Evolutionary conservation across 2,113 vertebrate genomes (phyloP), one percentile per base, ranked within the genome.

Genomic region (Cyprinodon brontotheroides): DNA sequence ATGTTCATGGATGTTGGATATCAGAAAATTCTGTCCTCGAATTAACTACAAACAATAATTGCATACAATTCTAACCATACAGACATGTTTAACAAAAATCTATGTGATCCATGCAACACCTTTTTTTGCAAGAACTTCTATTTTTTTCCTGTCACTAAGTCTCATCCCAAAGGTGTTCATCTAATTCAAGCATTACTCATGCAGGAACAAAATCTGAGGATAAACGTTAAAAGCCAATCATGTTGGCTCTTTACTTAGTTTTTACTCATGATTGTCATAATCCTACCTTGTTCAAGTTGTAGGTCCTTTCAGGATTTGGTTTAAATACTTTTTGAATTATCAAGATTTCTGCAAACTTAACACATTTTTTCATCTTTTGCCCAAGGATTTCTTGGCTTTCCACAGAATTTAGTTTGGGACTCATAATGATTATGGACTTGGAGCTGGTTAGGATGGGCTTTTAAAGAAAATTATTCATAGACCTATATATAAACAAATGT

Each of bases 161-260:
- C 9, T 57, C 63, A 65, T 66, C 63, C 53, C 11, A 37, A 37
- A 61, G 63, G 53, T 72, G 62, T 61, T 61, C 68, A 17, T 40
- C 15, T 50, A 81, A 74, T 59, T 47, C 6, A 83, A 80, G 66
- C 77, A 74, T 61, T 57, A 57, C 20, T 57, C 4, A 57, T 57
- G 17, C 50, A 57, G 20, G 20, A 57, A 57, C 2, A 57, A 45
- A 45, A 57, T 57, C 50, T 57, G n/a, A 20, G n/a, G n/a, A 57
- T 57, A n/a, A n/a, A 57, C 50, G 2, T 57, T 20, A n/a, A 20
- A n/a, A 57, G 17, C 37, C 63, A 84, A 36, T 83, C 75, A 15
- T 60, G 68, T 75, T 59, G 39, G 82, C 64, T 85, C 81, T 65
- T 68, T 63, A 80, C 63, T 71, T 48, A 75, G 83, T 59, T 68